phyloP scores from a whole-genome alignment of 2,888 invertebrate species.

The Coelopa pilipes region DNA sequence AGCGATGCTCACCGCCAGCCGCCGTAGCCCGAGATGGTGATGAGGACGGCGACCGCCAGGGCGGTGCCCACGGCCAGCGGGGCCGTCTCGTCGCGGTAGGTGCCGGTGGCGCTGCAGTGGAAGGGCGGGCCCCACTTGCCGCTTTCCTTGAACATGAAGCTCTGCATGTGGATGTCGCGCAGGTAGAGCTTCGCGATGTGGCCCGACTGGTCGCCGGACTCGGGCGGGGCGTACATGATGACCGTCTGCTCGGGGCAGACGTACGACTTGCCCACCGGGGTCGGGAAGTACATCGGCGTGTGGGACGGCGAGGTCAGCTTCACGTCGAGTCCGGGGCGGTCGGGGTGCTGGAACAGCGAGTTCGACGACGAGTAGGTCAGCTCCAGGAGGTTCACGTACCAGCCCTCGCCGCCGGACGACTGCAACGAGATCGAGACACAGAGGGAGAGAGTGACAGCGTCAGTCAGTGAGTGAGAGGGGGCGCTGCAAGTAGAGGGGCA shows the following conservation, averaged over 20 bases:
- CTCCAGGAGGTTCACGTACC: slow-evolving; percentile 85
- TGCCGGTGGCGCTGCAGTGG: slow-evolving; percentile 68
- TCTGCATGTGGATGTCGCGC: slow-evolving; percentile 81
- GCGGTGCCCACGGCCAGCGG: slow-evolving; percentile 86
- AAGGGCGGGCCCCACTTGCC: slow-evolving; percentile 69
- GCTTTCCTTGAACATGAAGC: slow-evolving; percentile 87
- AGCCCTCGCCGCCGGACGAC: slow-evolving; percentile 89
- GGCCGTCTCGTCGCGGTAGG: slow-evolving; percentile 83
- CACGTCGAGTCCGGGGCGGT: slow-evolving; percentile 70
- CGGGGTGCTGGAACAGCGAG: slow-evolving; percentile 72
- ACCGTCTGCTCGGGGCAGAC: slow-evolving; percentile 78
- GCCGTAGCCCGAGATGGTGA: slow-evolving; percentile 86
- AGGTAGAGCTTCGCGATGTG: slow-evolving; percentile 75
- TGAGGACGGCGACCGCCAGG: slow-evolving; percentile 81
- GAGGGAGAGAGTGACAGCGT: too few relatives aligned
- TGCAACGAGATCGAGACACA: slow-evolving; percentile 54
- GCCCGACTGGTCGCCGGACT: slow-evolving; percentile 65
- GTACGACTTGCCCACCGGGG: slow-evolving; percentile 88
- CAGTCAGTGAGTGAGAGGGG: too few relatives aligned
- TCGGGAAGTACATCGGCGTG: slow-evolving; percentile 78
- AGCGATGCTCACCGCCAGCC: slow-evolving; percentile 67
- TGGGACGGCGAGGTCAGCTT: slow-evolving; percentile 71
- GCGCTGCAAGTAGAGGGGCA: too few relatives aligned
- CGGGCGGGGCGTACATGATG: slow-evolving; percentile 71
- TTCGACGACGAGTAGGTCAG: slow-evolving; percentile 79